Evolutionary conservation across 2,113 vertebrate species (phyloP).

Genomic region (Panthera leo): DNA sequence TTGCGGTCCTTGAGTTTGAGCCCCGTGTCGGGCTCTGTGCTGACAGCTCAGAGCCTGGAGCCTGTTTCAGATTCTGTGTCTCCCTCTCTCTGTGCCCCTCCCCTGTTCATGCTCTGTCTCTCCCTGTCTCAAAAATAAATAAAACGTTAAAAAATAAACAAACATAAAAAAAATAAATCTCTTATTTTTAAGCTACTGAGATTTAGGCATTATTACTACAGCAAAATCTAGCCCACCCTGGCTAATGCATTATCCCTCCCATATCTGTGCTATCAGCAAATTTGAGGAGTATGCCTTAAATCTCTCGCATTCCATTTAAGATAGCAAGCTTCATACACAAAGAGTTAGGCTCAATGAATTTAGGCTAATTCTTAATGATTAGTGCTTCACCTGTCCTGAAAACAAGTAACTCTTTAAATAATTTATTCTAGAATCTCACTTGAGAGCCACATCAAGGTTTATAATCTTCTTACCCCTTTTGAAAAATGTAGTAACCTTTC

Average conservation of each 20-base stretch:
- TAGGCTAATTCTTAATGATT: background rate
- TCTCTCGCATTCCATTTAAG: background rate
- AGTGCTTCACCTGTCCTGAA: background rate
- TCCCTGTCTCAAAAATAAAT: too few relatives aligned
- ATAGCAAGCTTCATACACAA: background rate
- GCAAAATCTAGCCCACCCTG: background rate
- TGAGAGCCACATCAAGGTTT: background rate
- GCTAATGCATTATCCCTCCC: background rate
- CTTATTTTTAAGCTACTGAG: background rate
- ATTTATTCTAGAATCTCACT: constrained; percentile 10
- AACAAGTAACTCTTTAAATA: constrained; percentile 36
- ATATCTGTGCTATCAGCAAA: background rate
- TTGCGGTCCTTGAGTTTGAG: too few relatives aligned
- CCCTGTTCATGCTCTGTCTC: too few relatives aligned
- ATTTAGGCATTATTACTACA: background rate
- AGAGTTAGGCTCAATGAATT: background rate
- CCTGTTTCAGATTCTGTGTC: too few relatives aligned
- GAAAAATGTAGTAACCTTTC: background rate
- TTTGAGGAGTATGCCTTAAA: background rate
- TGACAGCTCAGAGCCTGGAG: too few relatives aligned
- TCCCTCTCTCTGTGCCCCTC: too few relatives aligned
- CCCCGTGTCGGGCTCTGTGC: too few relatives aligned
- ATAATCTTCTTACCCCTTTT: background rate
- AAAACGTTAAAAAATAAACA: too few relatives aligned
- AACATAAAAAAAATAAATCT: background rate